These are phyloP conservation scores for Epistrophe eligans DNA, from an alignment of 2,888 invertebrate species.

Conservation along the genomic window DNA sequence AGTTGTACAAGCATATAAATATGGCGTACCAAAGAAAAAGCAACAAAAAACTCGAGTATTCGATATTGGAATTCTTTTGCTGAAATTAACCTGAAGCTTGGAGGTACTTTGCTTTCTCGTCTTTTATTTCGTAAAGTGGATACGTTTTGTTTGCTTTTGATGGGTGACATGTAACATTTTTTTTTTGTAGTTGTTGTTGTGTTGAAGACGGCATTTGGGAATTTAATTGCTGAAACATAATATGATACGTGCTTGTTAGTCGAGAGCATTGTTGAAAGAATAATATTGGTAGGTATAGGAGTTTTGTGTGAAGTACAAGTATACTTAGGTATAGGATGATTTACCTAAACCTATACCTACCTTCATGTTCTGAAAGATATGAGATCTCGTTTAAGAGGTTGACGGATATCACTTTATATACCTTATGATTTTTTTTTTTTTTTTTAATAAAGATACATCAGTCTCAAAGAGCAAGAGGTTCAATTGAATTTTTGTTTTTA, in stretches of 20 bases:
- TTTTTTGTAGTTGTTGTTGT: conserved; percentile 1
- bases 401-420: not conserved
- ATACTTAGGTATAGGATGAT: not conserved
- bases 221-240: conserved; percentile 46
- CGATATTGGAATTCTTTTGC: conserved; percentile 48
- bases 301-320: conserved; percentile 22
- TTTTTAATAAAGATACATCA: not conserved
- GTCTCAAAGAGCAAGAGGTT: not conserved
- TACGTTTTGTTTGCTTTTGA: conserved; percentile 42
- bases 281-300: not conserved
- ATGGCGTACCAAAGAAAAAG: not conserved
- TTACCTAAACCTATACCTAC: no score
- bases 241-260: conserved; percentile 42
- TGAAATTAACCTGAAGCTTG: conserved; percentile 37
- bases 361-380: not conserved
- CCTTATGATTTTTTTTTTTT: not conserved
- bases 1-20: not conserved
- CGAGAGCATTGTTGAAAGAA: not conserved
- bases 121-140: conserved; percentile 42
- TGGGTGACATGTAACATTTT: conserved; percentile 31
- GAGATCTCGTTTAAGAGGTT: conserved; percentile 7
- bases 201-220: conserved; percentile 14
- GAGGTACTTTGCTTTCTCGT: conserved; percentile 22
- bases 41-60: conserved; percentile 36
- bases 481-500: not conserved